These are phyloP conservation scores for Delphinus delphis DNA, from an alignment of 2,113 vertebrate genomes.

Conservation along the genomic window DNA sequence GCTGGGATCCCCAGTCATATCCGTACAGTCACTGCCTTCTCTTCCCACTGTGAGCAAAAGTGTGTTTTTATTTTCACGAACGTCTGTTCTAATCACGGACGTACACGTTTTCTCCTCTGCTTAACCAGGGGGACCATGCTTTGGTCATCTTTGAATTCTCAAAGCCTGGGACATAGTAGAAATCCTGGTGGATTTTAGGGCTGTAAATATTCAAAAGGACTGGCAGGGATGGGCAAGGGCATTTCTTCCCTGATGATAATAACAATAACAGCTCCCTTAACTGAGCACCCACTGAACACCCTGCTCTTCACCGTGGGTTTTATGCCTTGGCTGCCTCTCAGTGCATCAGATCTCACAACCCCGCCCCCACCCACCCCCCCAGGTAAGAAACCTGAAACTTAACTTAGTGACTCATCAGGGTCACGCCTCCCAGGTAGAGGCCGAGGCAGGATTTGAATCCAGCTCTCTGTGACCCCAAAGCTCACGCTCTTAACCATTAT, in stretches of 20 bases:
- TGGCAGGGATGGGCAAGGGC: neutral
- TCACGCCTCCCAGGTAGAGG: neutral
- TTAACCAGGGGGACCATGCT: neutral
- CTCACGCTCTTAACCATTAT: neutral
- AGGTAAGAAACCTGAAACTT: neutral
- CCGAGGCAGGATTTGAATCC: neutral
- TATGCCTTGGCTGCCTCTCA: neutral
- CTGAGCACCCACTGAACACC: neutral
- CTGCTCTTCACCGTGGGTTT: neutral
- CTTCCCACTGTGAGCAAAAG: neutral
- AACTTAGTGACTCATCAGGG: neutral
- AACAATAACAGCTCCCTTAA: neutral
- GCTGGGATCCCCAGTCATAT: neutral
- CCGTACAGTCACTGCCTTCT: neutral
- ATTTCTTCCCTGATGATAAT: neutral
- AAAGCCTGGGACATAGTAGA: neutral
- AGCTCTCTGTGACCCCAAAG: neutral
- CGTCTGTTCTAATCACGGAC: neutral
- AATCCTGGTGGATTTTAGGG: neutral
- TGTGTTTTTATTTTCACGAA: neutral
- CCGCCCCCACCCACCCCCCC: too few species aligned
- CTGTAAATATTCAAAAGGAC: neutral
- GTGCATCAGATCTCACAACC: neutral
- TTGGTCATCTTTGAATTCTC: neutral
- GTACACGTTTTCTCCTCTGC: neutral